Percentiles rank a stretch among this genome's conserved stretches.
These are phyloP conservation scores for Chaetops frenatus DNA, from an alignment of 2,113 vertebrate species.

Conservation along the genomic window DNA sequence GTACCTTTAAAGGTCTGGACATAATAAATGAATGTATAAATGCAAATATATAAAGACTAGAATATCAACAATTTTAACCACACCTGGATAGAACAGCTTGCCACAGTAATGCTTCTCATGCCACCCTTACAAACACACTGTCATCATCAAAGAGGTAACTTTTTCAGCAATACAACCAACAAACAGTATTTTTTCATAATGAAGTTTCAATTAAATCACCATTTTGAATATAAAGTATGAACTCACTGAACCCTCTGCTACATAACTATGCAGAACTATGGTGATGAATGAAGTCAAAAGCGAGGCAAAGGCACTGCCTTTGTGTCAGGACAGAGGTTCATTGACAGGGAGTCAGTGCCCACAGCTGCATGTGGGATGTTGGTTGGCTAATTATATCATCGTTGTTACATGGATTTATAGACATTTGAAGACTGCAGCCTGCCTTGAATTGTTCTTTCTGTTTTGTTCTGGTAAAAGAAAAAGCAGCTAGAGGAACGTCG, in stretches of 20 bases:
- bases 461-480: neutral
- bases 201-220: neutral
- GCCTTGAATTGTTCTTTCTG: neutral
- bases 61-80: neutral
- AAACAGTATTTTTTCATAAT: neutral
- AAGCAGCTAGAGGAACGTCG: neutral
- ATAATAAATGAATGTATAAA: neutral
- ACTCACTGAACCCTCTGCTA: neutral
- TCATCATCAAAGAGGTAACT: neutral
- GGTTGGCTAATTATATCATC: slow-evolving; percentile 5
- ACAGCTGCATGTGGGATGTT: slow-evolving; percentile 35
- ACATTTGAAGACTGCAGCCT: neutral
- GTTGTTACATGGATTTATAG: neutral
- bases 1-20: neutral
- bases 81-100: neutral
- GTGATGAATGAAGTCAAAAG: slow-evolving; percentile 3
- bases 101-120: neutral
- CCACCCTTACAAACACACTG: neutral
- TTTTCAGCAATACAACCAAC: neutral
- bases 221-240: neutral
- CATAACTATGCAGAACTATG: neutral
- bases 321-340: slow-evolving; percentile 24
- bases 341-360: neutral
- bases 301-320: neutral
- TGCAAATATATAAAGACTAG: neutral